phyloP scores from a whole-genome alignment of 2,797 vertebrate genomes.

The Siniperca obscura region DNA sequence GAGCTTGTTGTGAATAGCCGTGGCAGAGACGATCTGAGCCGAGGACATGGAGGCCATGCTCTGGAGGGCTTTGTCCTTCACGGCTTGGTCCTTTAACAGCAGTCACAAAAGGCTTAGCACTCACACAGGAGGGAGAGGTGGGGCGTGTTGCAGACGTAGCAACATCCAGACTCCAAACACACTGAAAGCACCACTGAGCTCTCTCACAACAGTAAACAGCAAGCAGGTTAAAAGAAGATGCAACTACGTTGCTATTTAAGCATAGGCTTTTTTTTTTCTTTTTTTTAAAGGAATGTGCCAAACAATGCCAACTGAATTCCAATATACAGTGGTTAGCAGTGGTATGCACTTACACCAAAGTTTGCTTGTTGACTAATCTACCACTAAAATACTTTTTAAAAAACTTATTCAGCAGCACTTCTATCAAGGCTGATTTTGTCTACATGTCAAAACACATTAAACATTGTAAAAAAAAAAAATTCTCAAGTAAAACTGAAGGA shows the following conservation, averaged over 20 bases:
- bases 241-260: slow-evolving; percentile 58
- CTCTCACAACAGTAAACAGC: slow-evolving; percentile 79
- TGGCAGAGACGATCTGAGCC: slow-evolving; percentile 99
- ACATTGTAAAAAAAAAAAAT: slow-evolving; percentile 62
- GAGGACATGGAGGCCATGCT: slow-evolving; percentile 99
- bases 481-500: slow-evolving; percentile 71
- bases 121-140: slow-evolving; percentile 71
- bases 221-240: slow-evolving; percentile 73
- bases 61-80: slow-evolving; percentile 99
- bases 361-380: slow-evolving; percentile 65
- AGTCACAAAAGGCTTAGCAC: slow-evolving; percentile 90
- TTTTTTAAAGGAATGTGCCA: slow-evolving; percentile 62
- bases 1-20: slow-evolving; percentile 99
- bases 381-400: slow-evolving; percentile 48
- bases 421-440: slow-evolving; percentile 72
- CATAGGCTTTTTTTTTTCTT: slow-evolving; percentile 42
- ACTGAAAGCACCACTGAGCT: slow-evolving; percentile 69
- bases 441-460: slow-evolving; percentile 61
- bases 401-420: slow-evolving; percentile 59
- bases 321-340: slow-evolving; percentile 53
- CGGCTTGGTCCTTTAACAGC: slow-evolving; percentile 98
- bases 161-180: slow-evolving; percentile 72
- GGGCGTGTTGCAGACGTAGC: slow-evolving; percentile 73
- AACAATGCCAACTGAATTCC: slow-evolving; percentile 70
- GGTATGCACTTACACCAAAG: slow-evolving; percentile 73